These are phyloP conservation scores for Gastrophryne carolinensis DNA, from an alignment of 2,797 vertebrate genomes.

Conservation along the genomic window DNA sequence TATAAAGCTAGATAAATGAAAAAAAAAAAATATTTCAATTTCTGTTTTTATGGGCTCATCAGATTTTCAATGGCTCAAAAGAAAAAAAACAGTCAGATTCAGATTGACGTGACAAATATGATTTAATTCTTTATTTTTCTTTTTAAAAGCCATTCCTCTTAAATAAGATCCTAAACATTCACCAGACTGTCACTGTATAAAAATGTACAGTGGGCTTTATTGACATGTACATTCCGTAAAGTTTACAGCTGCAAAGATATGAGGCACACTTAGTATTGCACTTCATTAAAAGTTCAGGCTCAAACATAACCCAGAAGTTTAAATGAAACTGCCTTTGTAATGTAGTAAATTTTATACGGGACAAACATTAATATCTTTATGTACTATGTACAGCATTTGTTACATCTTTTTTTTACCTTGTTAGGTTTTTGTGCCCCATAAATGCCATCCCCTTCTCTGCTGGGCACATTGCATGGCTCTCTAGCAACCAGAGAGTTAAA, in stretches of 20 bases:
- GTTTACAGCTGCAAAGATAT: constrained; percentile 98
- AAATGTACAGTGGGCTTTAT: constrained; percentile 99
- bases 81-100: neutral
- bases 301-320: constrained; percentile 98
- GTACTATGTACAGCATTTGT: constrained; percentile 79
- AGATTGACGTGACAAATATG: constrained; percentile 21
- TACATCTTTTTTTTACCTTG: constrained; percentile 77
- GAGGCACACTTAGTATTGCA: constrained; percentile 99
- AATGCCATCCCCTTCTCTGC: constrained; percentile 71
- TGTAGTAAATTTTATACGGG: constrained; percentile 90
- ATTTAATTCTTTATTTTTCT: constrained; percentile 50
- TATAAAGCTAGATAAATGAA: too few species aligned
- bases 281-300: constrained; percentile 99
- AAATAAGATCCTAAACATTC: constrained; percentile 59
- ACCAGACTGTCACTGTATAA: constrained; percentile 92
- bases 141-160: constrained; percentile 53
- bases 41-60: too few species aligned
- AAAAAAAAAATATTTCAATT: too few species aligned
- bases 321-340: constrained; percentile 98
- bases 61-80: too few species aligned
- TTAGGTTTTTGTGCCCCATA: constrained; percentile 91
- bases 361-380: constrained; percentile 91
- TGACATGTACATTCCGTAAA: constrained; percentile 99
- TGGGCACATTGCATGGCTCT: constrained; percentile 4
- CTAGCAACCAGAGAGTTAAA: constrained; percentile 26